Percentiles rank a stretch among this genome's conserved stretches.
These are phyloP conservation scores for Piaya cayana DNA, from an alignment of 2,113 vertebrate genomes.

Conservation along the genomic window DNA sequence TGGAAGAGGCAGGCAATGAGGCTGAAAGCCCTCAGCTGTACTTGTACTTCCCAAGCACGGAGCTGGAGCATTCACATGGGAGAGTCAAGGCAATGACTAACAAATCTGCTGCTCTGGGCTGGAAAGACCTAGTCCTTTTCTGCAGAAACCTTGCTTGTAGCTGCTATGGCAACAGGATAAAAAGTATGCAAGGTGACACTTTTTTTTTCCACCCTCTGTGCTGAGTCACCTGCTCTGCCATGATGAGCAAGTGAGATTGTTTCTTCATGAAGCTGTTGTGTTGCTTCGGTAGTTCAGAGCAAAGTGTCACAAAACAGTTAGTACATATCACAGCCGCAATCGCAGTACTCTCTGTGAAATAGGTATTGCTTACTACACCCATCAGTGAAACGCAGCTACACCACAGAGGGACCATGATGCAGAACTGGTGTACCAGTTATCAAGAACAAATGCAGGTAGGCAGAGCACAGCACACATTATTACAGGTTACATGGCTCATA, in stretches of 20 bases:
- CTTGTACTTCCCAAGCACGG: background rate
- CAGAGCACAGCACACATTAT: background rate
- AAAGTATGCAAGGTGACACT: background rate
- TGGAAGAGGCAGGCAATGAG: background rate
- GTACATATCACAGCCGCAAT: background rate
- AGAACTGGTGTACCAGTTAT: background rate
- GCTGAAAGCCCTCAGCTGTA: background rate
- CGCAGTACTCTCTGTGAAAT: background rate
- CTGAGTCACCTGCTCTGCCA: background rate
- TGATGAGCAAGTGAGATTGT: background rate
- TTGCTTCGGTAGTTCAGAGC: background rate
- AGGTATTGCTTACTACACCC: background rate
- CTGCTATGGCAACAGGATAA: background rate
- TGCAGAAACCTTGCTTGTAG: background rate
- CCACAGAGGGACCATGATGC: fast-evolving
- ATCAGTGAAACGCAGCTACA: background rate
- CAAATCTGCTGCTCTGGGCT: background rate
- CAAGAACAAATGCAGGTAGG: background rate
- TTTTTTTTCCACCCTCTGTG: background rate
- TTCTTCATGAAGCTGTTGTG: background rate
- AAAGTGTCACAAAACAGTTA: background rate
- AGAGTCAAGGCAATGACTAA: background rate
- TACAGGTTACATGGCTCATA: background rate
- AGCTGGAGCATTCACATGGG: fast-evolving
- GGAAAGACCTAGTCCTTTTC: background rate